Percentiles rank a stretch among this genome's conserved stretches.
Evolutionary conservation across 2,113 vertebrate genomes (phyloP).

Genomic region (Pelusios castaneus): DNA sequence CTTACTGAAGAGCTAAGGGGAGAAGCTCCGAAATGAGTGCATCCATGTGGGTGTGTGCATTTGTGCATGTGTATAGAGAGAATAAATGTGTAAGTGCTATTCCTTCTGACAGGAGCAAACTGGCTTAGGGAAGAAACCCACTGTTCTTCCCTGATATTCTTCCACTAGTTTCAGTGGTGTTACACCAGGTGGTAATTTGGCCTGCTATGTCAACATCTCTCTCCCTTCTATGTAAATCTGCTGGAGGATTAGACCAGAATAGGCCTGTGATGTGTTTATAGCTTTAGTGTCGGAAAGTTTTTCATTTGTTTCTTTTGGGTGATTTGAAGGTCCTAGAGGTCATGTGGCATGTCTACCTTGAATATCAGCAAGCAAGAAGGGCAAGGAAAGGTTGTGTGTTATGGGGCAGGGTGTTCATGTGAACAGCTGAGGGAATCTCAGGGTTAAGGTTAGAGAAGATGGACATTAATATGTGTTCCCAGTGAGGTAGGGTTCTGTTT

Average conservation of each 20-base stretch:
- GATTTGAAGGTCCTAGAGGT: constrained; percentile 65
- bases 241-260: constrained; percentile 53
- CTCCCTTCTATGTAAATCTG: constrained; percentile 47
- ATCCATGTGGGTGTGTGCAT: neutral
- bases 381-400: neutral
- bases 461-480: accelerated
- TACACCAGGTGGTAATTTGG: constrained; percentile 69
- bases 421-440: accelerated
- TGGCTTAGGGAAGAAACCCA: constrained; percentile 4
- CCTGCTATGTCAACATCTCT: constrained; percentile 60
- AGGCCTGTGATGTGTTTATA: constrained; percentile 60
- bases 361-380: neutral
- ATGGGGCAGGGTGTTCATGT: neutral
- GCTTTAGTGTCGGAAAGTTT: constrained; percentile 26
- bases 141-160: neutral
- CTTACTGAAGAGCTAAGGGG: neutral
- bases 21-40: neutral
- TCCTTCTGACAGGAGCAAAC: neutral
- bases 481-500: neutral
- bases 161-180: constrained; percentile 63
- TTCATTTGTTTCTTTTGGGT: constrained; percentile 62
- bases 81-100: neutral
- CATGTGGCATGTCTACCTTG: neutral
- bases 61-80: neutral
- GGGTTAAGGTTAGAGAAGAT: neutral